Conservation (phyloP, 2,888 invertebrate species). For the Ormia ochracea region DNA sequence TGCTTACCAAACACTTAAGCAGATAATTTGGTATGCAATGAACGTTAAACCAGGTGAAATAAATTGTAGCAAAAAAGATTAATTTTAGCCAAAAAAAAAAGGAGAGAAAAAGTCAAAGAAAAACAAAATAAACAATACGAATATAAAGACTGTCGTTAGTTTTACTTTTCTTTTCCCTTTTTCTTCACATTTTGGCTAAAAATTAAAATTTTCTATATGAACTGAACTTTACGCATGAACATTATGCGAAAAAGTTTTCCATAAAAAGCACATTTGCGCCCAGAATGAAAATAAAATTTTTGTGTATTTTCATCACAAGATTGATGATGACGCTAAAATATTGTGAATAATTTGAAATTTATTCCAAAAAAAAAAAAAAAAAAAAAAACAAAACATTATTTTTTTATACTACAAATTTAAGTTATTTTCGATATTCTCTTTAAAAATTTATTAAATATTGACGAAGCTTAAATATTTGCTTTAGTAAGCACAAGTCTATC, state of each 20-base stretch:
- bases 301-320: constrained; percentile 33
- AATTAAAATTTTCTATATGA: background rate
- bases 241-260: constrained; percentile 32
- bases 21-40: constrained; percentile 43
- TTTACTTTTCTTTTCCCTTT: background rate
- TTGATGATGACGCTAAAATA: constrained; percentile 24
- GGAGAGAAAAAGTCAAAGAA: too few species aligned
- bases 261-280: background rate
- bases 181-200: background rate
- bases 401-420: too few species aligned
- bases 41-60: constrained; percentile 40
- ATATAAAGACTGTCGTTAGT: background rate
- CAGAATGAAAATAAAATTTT: background rate
- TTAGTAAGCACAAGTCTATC: too few species aligned
- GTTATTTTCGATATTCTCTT: background rate
- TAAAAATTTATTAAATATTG: background rate
- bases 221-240: constrained; percentile 27
- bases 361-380: too few species aligned
- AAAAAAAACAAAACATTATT: too few species aligned
- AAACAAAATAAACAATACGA: background rate
- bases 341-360: background rate
- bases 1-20: background rate
- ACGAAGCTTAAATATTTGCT: background rate
- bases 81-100: background rate
- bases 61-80: constrained; percentile 40